These are phyloP conservation scores for Gallirallus australis DNA, from an alignment of 2,797 vertebrate genomes.

Conservation along the genomic window DNA sequence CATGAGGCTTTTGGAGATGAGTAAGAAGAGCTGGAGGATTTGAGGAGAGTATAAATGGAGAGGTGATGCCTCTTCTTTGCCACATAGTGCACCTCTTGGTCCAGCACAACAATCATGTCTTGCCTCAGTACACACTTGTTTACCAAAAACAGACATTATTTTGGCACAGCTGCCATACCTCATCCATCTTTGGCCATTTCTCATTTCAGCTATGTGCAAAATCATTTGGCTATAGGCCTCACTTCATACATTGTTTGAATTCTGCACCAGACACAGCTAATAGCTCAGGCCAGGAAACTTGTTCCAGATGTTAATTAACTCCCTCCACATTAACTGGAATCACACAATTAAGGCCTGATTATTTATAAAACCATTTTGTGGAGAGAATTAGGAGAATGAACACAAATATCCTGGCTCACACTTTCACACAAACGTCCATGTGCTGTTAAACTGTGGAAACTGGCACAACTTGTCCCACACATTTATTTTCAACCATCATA, in stretches of 20 bases:
- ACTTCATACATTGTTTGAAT: slow-evolving; percentile 17
- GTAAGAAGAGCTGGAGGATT: neutral
- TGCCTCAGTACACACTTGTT: neutral
- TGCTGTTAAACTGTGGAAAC: neutral
- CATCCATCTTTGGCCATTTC: neutral
- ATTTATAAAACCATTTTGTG: slow-evolving; percentile 45
- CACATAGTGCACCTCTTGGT: neutral
- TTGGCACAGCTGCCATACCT: neutral
- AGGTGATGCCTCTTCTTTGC: neutral
- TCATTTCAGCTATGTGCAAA: slow-evolving; percentile 7
- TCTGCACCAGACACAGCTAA: slow-evolving; percentile 48
- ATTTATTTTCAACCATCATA: slow-evolving; percentile 3
- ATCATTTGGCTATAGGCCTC: neutral
- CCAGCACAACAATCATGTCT: neutral
- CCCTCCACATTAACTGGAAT: slow-evolving; percentile 43
- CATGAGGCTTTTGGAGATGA: neutral
- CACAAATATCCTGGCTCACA: slow-evolving; percentile 9
- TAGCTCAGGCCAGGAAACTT: slow-evolving; percentile 25
- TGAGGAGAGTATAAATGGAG: neutral
- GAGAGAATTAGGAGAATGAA: slow-evolving; percentile 26
- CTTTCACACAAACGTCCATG: slow-evolving; percentile 16
- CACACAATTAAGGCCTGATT: slow-evolving; percentile 34
- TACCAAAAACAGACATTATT: neutral
- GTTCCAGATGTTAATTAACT: slow-evolving; percentile 65
- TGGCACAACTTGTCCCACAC: neutral